phyloP scores from a whole-genome alignment of 2,797 vertebrate species.

The Microtus obscurus region DNA sequence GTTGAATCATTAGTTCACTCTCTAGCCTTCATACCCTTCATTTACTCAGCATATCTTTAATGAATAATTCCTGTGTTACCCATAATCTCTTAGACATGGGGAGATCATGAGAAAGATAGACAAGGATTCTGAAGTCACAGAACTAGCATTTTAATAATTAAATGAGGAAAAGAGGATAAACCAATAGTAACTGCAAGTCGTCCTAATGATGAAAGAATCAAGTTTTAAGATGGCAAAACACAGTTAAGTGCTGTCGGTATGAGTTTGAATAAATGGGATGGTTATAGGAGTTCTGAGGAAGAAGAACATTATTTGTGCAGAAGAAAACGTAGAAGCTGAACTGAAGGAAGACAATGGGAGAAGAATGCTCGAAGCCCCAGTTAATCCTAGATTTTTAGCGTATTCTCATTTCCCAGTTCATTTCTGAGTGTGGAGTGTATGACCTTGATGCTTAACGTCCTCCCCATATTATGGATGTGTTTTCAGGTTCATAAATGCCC shows the following conservation, averaged over 20 bases:
- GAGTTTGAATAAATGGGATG: neutral
- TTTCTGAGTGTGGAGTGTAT: neutral
- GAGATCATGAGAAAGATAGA: neutral
- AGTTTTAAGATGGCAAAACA: neutral
- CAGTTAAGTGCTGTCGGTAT: neutral
- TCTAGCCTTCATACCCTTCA: neutral
- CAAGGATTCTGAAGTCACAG: neutral
- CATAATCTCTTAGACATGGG: neutral
- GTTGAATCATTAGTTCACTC: neutral
- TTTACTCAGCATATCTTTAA: neutral
- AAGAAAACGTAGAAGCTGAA: neutral
- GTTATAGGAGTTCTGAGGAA: fast-evolving
- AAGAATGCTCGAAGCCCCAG: neutral
- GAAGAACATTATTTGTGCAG: neutral
- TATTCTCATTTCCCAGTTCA: neutral
- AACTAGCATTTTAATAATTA: neutral
- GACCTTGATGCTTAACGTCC: neutral
- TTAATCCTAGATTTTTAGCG: neutral
- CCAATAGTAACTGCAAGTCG: neutral
- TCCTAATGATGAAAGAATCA: neutral
- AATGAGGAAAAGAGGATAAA: neutral
- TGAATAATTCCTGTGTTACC: neutral
- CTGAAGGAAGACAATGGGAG: neutral
- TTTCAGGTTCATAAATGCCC: neutral
- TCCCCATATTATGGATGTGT: neutral